phyloP scores from a whole-genome alignment of 2,797 vertebrate genomes.

The Pelobates cultripes region DNA sequence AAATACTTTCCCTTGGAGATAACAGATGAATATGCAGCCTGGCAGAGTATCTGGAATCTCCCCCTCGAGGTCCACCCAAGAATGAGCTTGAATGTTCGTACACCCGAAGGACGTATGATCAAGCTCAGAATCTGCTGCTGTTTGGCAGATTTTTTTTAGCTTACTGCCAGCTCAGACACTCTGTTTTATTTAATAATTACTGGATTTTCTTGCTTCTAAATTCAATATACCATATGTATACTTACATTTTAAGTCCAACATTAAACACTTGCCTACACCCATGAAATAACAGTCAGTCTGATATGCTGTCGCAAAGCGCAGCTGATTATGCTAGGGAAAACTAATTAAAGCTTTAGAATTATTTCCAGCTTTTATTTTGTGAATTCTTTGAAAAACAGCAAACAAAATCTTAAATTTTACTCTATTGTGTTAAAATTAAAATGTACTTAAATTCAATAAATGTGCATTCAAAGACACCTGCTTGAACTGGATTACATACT shows the following conservation, averaged over 20 bases:
- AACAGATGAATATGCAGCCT: background rate
- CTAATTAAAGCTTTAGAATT: background rate
- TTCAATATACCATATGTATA: background rate
- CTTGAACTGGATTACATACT: no score
- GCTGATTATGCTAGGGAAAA: background rate
- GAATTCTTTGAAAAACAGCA: no score
- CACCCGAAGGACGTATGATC: background rate
- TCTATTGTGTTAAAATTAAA: no score
- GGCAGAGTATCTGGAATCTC: background rate
- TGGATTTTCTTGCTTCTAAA: background rate
- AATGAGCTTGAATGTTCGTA: background rate
- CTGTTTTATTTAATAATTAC: constrained; percentile 5
- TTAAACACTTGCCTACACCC: background rate
- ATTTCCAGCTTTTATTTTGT: no score
- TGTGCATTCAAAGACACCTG: no score
- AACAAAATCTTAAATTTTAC: no score
- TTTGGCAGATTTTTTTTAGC: background rate
- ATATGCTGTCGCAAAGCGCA: background rate
- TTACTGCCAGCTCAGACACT: background rate
- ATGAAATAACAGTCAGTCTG: background rate
- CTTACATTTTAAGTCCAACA: background rate
- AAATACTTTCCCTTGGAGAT: background rate
- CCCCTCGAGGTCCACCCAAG: background rate
- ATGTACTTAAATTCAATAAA: no score
- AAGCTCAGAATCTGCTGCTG: background rate